A percentile compares a stretch with the other conserved stretches of the same genome.
Evolutionary conservation across 2,888 invertebrate genomes (phyloP).

Genomic region (Calameuta idolon): DNA sequence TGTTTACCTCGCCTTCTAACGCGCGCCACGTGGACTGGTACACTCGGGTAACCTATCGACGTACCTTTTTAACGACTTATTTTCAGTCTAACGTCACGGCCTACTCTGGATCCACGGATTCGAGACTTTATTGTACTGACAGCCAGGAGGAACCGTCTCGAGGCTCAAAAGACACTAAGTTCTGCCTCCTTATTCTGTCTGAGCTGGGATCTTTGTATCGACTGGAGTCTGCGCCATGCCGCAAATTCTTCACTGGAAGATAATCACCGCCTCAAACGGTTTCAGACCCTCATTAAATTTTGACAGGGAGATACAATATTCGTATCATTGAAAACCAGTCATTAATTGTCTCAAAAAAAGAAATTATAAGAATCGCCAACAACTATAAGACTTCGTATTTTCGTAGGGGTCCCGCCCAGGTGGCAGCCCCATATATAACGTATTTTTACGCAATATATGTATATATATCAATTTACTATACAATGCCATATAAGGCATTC

Average conservation of each 20-base stretch:
- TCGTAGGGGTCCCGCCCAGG: background rate
- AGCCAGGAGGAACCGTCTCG: background rate
- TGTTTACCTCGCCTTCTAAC: slow-evolving; percentile 30
- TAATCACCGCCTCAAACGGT: background rate
- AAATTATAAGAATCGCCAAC: background rate
- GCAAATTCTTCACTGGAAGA: background rate
- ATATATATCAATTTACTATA: background rate
- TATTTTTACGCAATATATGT: background rate
- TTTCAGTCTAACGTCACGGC: background rate
- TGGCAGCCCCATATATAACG: background rate
- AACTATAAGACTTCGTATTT: background rate
- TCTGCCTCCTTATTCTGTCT: background rate
- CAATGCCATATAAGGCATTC: background rate
- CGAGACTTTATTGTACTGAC: background rate
- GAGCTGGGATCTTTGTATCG: background rate
- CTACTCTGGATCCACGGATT: background rate
- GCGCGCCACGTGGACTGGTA: slow-evolving; percentile 21
- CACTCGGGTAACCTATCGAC: background rate
- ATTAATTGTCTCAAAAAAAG: background rate
- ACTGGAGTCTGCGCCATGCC: background rate
- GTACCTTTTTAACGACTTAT: slow-evolving; percentile 8
- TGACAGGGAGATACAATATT: background rate
- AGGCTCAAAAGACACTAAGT: background rate
- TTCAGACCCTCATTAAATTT: background rate
- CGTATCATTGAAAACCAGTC: background rate